Percentiles rank a stretch among this genome's conserved stretches.
These are phyloP conservation scores for Tenebrosternarchus preto DNA, from an alignment of 2,113 vertebrate species.

Conservation along the genomic window DNA sequence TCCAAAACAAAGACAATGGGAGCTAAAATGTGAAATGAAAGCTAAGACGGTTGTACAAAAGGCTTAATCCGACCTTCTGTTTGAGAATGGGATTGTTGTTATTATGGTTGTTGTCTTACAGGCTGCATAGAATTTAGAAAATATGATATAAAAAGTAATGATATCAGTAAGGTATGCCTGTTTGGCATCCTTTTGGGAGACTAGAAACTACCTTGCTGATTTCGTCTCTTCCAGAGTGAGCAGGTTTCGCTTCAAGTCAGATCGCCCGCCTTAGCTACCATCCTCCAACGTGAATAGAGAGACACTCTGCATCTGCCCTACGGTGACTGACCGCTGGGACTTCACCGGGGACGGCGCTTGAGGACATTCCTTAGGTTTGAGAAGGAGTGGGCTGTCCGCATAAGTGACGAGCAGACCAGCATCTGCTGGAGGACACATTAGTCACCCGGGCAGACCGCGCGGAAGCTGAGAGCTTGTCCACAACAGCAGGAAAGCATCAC, in stretches of 20 bases:
- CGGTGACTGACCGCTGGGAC: neutral
- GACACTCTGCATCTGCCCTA: neutral
- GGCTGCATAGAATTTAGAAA: no score
- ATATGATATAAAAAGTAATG: no score
- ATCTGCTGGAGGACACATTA: conserved; percentile 38
- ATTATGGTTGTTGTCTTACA: no score
- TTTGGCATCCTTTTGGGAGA: no score
- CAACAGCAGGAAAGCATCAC: conserved; percentile 43
- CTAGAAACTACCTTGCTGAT: neutral
- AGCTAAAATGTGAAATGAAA: no score
- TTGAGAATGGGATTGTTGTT: no score
- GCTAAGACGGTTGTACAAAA: no score
- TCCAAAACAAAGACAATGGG: neutral
- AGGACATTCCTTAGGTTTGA: conserved; percentile 31
- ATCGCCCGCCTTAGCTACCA: no score
- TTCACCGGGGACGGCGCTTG: neutral
- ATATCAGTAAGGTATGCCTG: neutral
- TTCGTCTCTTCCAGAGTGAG: neutral
- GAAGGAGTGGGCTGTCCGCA: conserved; percentile 25
- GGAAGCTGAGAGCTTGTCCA: conserved; percentile 31
- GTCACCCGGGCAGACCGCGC: conserved; percentile 35
- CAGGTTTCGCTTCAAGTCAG: neutral
- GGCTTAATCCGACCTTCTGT: no score
- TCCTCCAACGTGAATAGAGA: neutral
- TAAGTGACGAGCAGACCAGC: conserved; percentile 46